Base-by-base conservation (phyloP, 2,797 vertebrate species). In the Hippocampus kuda region DNA sequence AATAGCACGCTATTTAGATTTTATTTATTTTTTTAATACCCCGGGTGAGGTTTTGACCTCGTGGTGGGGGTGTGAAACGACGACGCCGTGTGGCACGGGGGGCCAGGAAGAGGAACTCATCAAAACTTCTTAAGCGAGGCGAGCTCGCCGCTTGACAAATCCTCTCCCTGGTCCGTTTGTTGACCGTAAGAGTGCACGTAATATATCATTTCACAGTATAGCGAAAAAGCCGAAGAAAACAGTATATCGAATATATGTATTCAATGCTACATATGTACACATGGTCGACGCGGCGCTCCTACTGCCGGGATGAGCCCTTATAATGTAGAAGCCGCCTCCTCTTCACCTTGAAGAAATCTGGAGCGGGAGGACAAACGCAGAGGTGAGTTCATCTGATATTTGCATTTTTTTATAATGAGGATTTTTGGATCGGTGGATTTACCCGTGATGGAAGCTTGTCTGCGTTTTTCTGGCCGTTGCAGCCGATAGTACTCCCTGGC, bases 271-370 rank as follows among this genome's bases (percentile, higher is more conserved):
- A 87, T 83, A 84, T 83, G 49, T 83, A 82, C 78, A 83, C 66
- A 2, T 60, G 9, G 20, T 62, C 22, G 38, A 41, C 41, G 34
- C 4, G 34, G 48, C 6, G 8, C 20, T 65, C 70, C 78, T 89
- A 91, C 78, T 87, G 88, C 59, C 84, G 75, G 4, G 81, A 76
- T 6, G 85, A 72, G 1, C 46, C 71, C 79, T 93, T 92, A 64
- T 78, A 74, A 79, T 86, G 70, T 69, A 89, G 79, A 12, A 80
- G 82, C 70, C 54, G 86, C 76, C 63, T 88, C 82, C 86, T 92
- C 77, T 91, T 90, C 77, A 91, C 87, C 54, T 81, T 84, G 81
- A 90, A 93, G 82, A 91, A 93, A 74, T 93, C 91, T 93, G 75
- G 0, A 69, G 22, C 27, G 22, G 1, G 15, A 44, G 18, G 66